Conservation (phyloP, 2,888 invertebrate genomes). For the Busseola fusca region DNA sequence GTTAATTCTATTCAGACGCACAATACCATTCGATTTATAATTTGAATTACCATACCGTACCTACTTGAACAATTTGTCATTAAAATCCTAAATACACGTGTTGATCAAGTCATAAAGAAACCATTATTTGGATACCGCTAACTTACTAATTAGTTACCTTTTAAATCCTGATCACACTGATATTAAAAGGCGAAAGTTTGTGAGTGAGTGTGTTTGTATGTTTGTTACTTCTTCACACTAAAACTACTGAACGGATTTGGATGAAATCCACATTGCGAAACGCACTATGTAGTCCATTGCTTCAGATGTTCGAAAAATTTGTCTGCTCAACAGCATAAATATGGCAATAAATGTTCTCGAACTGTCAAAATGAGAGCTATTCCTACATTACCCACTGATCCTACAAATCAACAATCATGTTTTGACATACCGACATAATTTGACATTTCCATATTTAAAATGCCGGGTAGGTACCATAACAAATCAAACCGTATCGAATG, state of each 20-base stretch:
- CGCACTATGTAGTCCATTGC: too few species aligned
- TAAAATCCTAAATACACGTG: neutral
- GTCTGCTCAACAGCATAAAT: too few species aligned
- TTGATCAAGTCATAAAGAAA: neutral
- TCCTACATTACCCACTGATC: too few species aligned
- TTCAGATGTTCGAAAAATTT: too few species aligned
- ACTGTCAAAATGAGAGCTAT: too few species aligned
- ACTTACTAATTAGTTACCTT: neutral
- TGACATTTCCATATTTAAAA: constrained; percentile 23
- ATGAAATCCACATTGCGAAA: too few species aligned
- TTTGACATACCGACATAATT: constrained; percentile 14
- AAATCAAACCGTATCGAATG: constrained; percentile 2
- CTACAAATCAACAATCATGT: neutral
- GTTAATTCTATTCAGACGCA: neutral
- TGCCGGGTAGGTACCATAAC: constrained; percentile 19
- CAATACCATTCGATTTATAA: neutral
- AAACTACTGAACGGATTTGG: too few species aligned
- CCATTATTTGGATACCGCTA: neutral
- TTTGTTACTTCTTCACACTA: too few species aligned
- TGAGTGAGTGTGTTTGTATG: too few species aligned
- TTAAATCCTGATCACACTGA: neutral
- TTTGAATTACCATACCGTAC: neutral
- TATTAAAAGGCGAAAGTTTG: too few species aligned
- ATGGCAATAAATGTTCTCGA: too few species aligned
- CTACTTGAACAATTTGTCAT: neutral